Base-by-base conservation (phyloP, 2,113 vertebrate species). In the Patagioenas fasciata region DNA sequence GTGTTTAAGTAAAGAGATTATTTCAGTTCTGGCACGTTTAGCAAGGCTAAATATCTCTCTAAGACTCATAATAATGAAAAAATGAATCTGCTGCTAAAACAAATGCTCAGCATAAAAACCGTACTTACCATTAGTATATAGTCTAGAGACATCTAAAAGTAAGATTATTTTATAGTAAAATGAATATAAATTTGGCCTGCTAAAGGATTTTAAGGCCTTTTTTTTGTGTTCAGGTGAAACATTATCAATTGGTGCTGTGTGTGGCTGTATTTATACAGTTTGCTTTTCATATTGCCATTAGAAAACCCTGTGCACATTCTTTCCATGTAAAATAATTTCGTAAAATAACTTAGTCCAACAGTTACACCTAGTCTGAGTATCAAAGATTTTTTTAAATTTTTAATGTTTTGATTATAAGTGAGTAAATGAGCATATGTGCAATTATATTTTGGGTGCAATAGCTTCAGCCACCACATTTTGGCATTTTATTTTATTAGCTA, bases 391-490 rank as follows among this genome's bases (percentile, higher is more conserved):
- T 93, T 91, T 93, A 67, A 80, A 91, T 95, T 97, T 96, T 96
- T 79, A 96, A 96, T 97, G 94, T 97, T 98, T 98, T 98, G 97
- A 98, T 98, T 98, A 97, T 85, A 98, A 97, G 96, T 93, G 94
- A 98, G 94, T 98, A 98, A 98, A 98, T 96, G 97, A 98, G 93
- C 98, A 97, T 97, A 98, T 98, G 97, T 98, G 96, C 97, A 98
- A 98, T 98, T 98, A 98, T 91, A 97, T 97, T 97, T 97, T 97
- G 97, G 98, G 97, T 98, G 98, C 97, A 97, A 98, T 88, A 95
- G 96, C 81, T 97, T 97, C 94, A 97, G 96, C 97, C 69, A 34
- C 97, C 96, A 97, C 97, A 89, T 97, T 97, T 97, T 98, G 98
- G 98, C 98, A 96, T 98, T 97, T 97, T 96, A 91, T 97, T 98